phyloP scores from a whole-genome alignment of 1,140 invertebrate species.

The Acyrthosiphon pisum region DNA sequence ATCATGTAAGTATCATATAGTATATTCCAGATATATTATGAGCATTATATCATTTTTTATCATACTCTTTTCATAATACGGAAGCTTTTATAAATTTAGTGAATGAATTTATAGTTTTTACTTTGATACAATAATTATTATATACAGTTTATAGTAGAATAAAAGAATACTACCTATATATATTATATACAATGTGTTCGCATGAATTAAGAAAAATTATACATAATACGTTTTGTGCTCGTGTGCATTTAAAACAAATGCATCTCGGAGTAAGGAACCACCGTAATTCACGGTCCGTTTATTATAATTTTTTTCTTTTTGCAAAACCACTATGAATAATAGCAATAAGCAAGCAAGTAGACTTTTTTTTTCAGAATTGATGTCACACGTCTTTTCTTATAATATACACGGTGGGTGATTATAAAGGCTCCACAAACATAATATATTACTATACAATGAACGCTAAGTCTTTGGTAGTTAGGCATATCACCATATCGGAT shows the following conservation, averaged over 20 bases:
- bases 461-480: neutral
- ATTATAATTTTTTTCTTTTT: neutral
- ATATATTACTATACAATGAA: neutral
- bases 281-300: neutral
- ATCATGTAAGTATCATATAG: neutral
- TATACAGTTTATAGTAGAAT: neutral
- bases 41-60: neutral
- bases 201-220: neutral
- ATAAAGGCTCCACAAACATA: neutral
- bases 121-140: constrained; percentile 12
- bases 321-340: neutral
- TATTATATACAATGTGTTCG: neutral
- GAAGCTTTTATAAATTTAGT: neutral
- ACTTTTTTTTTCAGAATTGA: neutral
- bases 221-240: neutral
- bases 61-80: constrained; percentile 15
- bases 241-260: constrained; percentile 29
- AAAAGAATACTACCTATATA: neutral
- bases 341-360: neutral
- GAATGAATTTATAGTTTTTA: constrained; percentile 15
- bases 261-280: neutral
- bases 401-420: neutral
- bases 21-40: constrained; percentile 1
- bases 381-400: neutral
- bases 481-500: neutral